phyloP scores from a whole-genome alignment of 1,140 invertebrate species.

The Spodoptera litura region DNA sequence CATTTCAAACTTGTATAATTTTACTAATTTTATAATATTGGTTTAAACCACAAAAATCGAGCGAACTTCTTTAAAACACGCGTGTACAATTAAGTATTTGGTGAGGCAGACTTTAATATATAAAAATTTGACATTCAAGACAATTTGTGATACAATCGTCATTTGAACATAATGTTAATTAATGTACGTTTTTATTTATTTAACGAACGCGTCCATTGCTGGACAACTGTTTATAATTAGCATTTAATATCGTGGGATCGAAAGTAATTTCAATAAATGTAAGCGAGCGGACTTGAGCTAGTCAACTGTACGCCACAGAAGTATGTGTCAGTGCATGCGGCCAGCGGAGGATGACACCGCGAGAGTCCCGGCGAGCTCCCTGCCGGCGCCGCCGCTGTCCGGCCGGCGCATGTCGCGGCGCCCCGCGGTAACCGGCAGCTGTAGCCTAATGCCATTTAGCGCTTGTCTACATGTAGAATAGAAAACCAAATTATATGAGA shows the following conservation, averaged over 20 bases:
- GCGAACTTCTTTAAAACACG: neutral
- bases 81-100: too few relatives aligned
- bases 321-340: too few relatives aligned
- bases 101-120: neutral
- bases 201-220: neutral
- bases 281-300: conserved; percentile 15
- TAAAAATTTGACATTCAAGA: neutral
- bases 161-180: neutral
- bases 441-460: too few relatives aligned
- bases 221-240: neutral
- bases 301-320: conserved; percentile 7
- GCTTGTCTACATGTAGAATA: too few relatives aligned
- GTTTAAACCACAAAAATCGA: conserved; percentile 25
- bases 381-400: too few relatives aligned
- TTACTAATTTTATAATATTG: neutral
- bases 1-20: too few relatives aligned
- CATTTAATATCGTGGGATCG: neutral
- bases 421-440: too few relatives aligned
- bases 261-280: neutral
- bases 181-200: neutral
- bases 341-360: too few relatives aligned
- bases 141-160: neutral
- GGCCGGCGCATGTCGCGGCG: too few relatives aligned
- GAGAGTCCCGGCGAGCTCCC: too few relatives aligned
- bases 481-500: too few relatives aligned